Evolutionary conservation across 2,113 vertebrate genomes (phyloP).

Genomic region (Microcebus jonahi): DNA sequence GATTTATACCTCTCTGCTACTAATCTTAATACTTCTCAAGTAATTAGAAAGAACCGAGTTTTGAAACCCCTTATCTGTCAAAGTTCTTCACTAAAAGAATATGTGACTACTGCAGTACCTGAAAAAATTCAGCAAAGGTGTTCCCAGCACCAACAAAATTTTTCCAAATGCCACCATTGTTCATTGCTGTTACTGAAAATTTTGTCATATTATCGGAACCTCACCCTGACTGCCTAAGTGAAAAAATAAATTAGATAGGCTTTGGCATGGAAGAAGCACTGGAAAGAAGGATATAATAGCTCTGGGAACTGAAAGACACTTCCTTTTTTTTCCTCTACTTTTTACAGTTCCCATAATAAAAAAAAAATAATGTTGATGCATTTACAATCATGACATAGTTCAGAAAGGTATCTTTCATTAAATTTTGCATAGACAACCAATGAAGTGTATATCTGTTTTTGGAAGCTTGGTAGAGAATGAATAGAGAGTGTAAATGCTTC

Average conservation of each 20-base stretch:
- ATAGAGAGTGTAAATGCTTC: background rate
- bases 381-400: background rate
- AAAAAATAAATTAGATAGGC: constrained; percentile 34
- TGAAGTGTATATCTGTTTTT: background rate
- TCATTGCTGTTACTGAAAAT: background rate
- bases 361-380: background rate
- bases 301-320: background rate
- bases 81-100: constrained; percentile 38
- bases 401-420: background rate
- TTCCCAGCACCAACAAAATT: background rate
- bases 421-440: background rate
- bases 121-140: background rate
- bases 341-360: background rate
- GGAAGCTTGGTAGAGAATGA: background rate
- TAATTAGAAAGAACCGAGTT: constrained; percentile 54
- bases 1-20: constrained; percentile 47
- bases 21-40: constrained; percentile 56
- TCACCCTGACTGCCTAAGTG: background rate
- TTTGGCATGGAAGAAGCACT: background rate
- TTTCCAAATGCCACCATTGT: background rate
- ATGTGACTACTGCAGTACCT: background rate
- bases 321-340: background rate
- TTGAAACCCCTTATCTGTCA: constrained; percentile 46
- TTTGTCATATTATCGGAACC: background rate
- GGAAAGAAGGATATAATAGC: background rate